Base-by-base conservation (phyloP, 2,113 vertebrate species). In the Hypanus sabinus region DNA sequence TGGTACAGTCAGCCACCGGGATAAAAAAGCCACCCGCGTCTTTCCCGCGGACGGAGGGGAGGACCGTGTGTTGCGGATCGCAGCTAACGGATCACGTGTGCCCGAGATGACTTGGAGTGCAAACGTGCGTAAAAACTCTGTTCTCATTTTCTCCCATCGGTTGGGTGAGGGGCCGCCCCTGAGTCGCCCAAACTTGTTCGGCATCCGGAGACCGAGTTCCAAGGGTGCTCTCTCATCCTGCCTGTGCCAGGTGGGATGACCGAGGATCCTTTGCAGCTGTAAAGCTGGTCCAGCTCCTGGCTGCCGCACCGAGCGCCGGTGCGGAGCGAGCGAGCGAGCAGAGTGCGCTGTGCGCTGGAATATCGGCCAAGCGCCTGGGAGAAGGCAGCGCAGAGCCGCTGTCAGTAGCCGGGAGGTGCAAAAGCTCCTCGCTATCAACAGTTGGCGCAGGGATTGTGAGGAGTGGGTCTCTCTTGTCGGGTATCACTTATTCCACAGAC, bases 41-140 rank as follows among this genome's bases (percentile, higher is more conserved):
- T 65, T 65, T 62, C 85, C 85, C 85, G n/a, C 11, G 57, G 14
- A 88, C 85, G 22, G 81, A 46, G 46, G 22, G 55, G 83, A 88
- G 60, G 27, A 88, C 85, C 57, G 36, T 88, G 60, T 88, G n/a
- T 12, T 88, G 57, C 60, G 30, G 85, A 88, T 88, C 85, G 30
- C 30, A 65, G 85, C 81, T 57, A 9, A 57, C 27, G 81, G 20
- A 88, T 88, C 85, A 88, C 85, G 85, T 88, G 85, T 65, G 85
- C 85, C 85, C 85, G 62, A 33, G 85, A 65, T 88, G n/a, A 65
- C 85, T 88, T 88, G 30, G 24, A 65, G n/a, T 85, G 46, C 46
- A 57, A 46, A 27, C 57, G 46, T 85, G 81, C 81, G 81, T 68
- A 68, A 71, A 57, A 85, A 27, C 5, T 85, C 81, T 85, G 22